phyloP scores from a whole-genome alignment of 2,888 invertebrate species.

The Agrilus cyanescens region DNA sequence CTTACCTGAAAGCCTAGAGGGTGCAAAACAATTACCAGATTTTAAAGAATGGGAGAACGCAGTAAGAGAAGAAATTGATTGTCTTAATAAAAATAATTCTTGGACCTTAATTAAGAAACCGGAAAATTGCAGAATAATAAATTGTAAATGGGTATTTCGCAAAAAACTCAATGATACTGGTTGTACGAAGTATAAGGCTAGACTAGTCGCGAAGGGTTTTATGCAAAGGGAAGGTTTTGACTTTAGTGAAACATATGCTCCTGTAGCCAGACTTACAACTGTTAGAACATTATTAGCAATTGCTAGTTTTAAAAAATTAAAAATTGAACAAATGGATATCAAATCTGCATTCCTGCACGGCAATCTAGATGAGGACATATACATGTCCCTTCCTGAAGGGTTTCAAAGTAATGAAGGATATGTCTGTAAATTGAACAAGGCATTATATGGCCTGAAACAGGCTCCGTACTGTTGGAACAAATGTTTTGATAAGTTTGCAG shows the following conservation, averaged over 20 bases:
- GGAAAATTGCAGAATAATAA: conserved; percentile 4
- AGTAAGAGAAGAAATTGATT: no score
- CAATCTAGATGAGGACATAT: not conserved
- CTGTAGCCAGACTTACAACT: conserved; percentile 16
- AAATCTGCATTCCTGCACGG: not conserved
- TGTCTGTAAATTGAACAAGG: not conserved
- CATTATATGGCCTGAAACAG: not conserved
- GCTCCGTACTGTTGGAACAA: no score
- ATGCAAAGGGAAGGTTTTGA: conserved; percentile 8
- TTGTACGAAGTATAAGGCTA: conserved; percentile 11
- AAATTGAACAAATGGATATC: no score
- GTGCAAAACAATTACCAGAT: no score
- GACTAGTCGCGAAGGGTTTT: conserved; percentile 16
- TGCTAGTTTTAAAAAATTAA: no score
- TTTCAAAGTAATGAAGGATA: not conserved
- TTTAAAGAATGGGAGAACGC: no score
- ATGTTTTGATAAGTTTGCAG: no score
- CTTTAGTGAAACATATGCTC: conserved; percentile 13
- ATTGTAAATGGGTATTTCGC: conserved; percentile 6
- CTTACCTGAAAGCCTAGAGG: no score
- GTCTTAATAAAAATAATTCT: conserved; percentile 9
- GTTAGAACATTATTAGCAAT: conserved; percentile 15
- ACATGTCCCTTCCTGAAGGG: not conserved
- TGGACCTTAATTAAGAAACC: no score
- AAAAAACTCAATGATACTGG: conserved; percentile 3